phyloP scores from a whole-genome alignment of 2,888 invertebrate species.

The Noctua comes region DNA sequence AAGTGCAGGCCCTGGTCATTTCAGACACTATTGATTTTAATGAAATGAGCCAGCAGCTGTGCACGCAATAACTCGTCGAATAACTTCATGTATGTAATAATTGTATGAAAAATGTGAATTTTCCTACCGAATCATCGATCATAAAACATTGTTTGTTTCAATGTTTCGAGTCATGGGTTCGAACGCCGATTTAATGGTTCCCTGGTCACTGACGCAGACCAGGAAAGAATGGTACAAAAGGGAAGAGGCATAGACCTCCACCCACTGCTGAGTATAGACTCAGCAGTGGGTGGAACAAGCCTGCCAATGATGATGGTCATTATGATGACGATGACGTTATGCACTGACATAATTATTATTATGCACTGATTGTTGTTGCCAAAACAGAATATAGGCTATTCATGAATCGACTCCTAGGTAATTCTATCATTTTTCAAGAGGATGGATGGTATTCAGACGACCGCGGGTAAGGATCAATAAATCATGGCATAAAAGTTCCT shows the following conservation, averaged over 20 bases:
- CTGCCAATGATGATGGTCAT: neutral
- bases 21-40: neutral
- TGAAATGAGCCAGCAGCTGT: conserved; percentile 8
- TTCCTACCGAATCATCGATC: neutral
- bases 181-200: neutral
- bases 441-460: neutral
- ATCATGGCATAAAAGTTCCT: neutral
- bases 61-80: neutral
- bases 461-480: neutral
- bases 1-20: neutral
- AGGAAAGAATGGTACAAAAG: neutral
- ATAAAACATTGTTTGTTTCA: neutral
- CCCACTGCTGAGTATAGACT: too few species aligned
- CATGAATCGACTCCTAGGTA: too few species aligned
- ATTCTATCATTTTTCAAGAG: neutral
- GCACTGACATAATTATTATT: too few species aligned
- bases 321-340: too few species aligned
- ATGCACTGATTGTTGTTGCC: neutral
- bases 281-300: neutral
- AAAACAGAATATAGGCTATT: too few species aligned
- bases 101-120: too few species aligned
- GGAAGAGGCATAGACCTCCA: neutral
- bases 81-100: neutral
- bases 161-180: neutral
- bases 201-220: neutral